Evolutionary conservation across 1,140 invertebrate genomes (phyloP).

Genomic region (Danaus melanippus): DNA sequence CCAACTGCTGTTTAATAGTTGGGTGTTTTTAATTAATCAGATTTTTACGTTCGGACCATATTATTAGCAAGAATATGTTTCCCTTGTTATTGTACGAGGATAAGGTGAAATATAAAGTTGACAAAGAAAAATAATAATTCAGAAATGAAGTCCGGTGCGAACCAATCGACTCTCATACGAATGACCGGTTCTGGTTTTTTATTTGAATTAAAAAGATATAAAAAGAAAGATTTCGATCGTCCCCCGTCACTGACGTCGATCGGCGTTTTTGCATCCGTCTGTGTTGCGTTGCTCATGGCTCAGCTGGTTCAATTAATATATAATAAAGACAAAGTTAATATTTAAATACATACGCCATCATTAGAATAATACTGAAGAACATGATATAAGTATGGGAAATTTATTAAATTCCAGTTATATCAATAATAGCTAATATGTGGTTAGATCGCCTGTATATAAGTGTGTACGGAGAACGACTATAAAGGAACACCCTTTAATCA

Average conservation of each 20-base stretch:
- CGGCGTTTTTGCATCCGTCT: constrained; percentile 36
- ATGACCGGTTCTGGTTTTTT: constrained; percentile 45
- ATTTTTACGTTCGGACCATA: too few relatives aligned
- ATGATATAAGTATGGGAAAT: too few relatives aligned
- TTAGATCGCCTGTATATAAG: constrained; percentile 4
- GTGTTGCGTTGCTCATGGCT: constrained; percentile 3
- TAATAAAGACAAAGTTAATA: too few relatives aligned
- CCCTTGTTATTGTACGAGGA: too few relatives aligned
- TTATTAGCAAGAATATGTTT: too few relatives aligned
- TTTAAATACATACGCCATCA: background rate
- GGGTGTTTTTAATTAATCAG: too few relatives aligned
- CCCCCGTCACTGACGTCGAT: constrained; percentile 34
- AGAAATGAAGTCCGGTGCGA: constrained; percentile 33
- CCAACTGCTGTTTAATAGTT: too few relatives aligned
- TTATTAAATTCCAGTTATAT: too few relatives aligned
- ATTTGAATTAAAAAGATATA: constrained; percentile 34
- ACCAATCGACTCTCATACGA: constrained; percentile 47
- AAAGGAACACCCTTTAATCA: constrained; percentile 51
- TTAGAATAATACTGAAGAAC: too few relatives aligned
- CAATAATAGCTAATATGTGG: constrained; percentile 1
- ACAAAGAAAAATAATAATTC: too few relatives aligned
- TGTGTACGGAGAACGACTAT: constrained; percentile 31
- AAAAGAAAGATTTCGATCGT: constrained; percentile 27
- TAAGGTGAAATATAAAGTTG: too few relatives aligned
- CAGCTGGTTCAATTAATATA: too few relatives aligned